Percentiles rank a stretch among this genome's conserved stretches.
phyloP scores from a whole-genome alignment of 1,140 invertebrate genomes.

The Bombus sylvicola region DNA sequence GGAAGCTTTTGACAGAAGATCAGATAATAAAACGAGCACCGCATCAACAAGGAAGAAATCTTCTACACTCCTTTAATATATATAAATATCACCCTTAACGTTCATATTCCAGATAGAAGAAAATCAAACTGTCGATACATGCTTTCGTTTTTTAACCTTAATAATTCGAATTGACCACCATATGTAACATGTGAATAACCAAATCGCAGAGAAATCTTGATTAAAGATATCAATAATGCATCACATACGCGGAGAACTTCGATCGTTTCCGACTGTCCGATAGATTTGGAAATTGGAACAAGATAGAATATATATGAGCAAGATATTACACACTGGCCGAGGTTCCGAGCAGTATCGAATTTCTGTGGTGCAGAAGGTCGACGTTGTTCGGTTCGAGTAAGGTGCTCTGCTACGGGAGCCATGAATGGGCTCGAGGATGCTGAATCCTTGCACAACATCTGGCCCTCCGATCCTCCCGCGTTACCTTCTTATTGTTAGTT shows the following conservation, averaged over 20 bases:
- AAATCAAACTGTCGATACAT: not conserved
- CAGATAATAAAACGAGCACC: not conserved
- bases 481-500: slow-evolving; percentile 58
- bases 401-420: slow-evolving; percentile 64
- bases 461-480: slow-evolving; percentile 58
- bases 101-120: not conserved
- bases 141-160: not conserved
- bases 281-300: slow-evolving; percentile 56
- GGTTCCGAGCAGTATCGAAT: slow-evolving; percentile 69
- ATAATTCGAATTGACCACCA: not conserved
- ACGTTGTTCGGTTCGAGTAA: slow-evolving; percentile 69
- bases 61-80: no score
- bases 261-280: slow-evolving; percentile 10
- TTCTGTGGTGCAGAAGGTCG: slow-evolving; percentile 73
- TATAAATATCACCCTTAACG: not conserved
- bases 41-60: not conserved
- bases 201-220: not conserved
- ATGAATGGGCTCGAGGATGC: slow-evolving; percentile 71
- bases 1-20: slow-evolving; percentile 54
- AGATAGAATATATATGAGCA: slow-evolving; percentile 51
- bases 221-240: not conserved
- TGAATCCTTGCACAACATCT: slow-evolving; percentile 75
- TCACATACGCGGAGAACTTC: not conserved
- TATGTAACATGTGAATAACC: not conserved
- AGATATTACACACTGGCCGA: slow-evolving; percentile 45